Base-by-base conservation (phyloP, 2,888 invertebrate genomes). In the Tricholauxania praeusta region DNA sequence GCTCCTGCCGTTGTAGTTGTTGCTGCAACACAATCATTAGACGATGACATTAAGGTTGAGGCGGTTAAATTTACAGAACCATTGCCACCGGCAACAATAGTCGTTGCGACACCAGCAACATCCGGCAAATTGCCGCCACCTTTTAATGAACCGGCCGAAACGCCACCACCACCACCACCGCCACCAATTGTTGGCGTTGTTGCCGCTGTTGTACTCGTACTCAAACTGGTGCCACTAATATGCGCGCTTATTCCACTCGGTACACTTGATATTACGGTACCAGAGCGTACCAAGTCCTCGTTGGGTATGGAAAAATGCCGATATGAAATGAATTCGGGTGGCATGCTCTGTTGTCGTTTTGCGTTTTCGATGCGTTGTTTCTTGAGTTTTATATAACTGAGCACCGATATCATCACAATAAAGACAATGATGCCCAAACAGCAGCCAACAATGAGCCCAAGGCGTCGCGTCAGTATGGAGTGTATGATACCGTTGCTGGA, bases 391-490 rank as follows among this genome's bases (percentile, higher is more conserved):
- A 95, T 91, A 85, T 95, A 95, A 39, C 94, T 94, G 77, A 96
- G 89, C 62, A 93, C 92, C n/a, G 95, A 94, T 72, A 95, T 93
- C 82, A 96, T 89, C 39, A 95, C 92, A 69, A 96, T 90, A 84
- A 96, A 95, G 66, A 96, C 94, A 75, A 95, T 91, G 82, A 95
- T 93, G 70, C 95, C 95, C 89, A 96, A 91, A 83, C 94, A 94
- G 84, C 94, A 93, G 68, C 96, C 96, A 72, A 96, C 93, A 80
- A 96, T 94, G 78, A 96, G 90, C 48, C 96, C 95, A 72, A 96
- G 89, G 78, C 96, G 90, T 74, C 95, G 90, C 6, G 94, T 94
- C 53, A 96, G 89, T 82, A 96, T 92, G 75, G 93, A 94, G 78
- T 92, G 92, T 60, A 93, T 91, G 86, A 92, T 91, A 32, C 92